Base-by-base conservation (phyloP, 2,113 vertebrate genomes). In the Saccopteryx bilineata region DNA sequence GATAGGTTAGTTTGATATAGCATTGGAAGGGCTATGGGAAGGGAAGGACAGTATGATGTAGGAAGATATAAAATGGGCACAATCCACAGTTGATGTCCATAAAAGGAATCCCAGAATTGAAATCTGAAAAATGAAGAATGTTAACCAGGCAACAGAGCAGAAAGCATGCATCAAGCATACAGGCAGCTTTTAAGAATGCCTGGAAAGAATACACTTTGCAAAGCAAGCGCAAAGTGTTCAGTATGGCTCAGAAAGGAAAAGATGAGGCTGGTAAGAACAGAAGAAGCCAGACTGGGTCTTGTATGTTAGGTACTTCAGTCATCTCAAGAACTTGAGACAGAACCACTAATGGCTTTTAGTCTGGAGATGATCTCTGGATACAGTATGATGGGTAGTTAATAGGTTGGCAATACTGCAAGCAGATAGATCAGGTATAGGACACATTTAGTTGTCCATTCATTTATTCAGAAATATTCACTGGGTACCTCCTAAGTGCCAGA, bases 41-140 rank as follows among this genome's bases (percentile, higher is more conserved):
- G 26, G 24, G 6, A 39, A 69, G 7, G 13, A 75, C 12, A n/a
- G 8, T 50, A 19, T 18, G 15, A 6, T 52, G 50, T 60, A 63
- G 58, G n/a, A 39, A 79, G 33, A 82, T 69, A 56, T 7, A n/a
- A 90, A 31, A 92, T 39, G 39, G 10, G 71, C 31, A 88, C 21
- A 71, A 71, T 21, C 2, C 48, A 65, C 4, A 76, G 31, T 19
- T 71, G n/a, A 68, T 81, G 14, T 46, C 76, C 31, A 24, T 39
- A 93, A 88, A 88, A 94, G 91, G 12, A 24, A 61, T 69, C 63
- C 72, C 61, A 94, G 31, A 82, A 94, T 0, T 84, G 72, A 82
- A 66, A 87, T 19, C n/a, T 78, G 60, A 79, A 95, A 69, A n/a
- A 92, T 76, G 61, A 95, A 81, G 82, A 68, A 50, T 26, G 65